These are phyloP conservation scores for Strix uralensis DNA, from an alignment of 2,113 vertebrate species.

Conservation along the genomic window DNA sequence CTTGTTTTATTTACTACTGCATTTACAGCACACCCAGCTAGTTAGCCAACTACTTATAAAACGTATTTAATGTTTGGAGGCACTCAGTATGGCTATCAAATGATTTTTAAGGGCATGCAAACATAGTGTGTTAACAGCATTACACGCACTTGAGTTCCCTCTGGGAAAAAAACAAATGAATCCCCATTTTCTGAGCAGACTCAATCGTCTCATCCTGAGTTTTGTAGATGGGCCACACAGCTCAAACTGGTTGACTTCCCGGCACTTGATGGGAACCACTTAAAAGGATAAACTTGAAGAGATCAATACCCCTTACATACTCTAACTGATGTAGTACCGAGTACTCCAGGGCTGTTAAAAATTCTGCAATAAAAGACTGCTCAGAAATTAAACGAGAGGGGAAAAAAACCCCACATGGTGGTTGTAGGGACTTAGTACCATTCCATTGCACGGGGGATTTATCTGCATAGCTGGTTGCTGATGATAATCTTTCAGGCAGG, in stretches of 20 bases:
- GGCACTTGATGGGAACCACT: constrained; percentile 67
- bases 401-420: neutral
- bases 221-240: constrained; percentile 49
- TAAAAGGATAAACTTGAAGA: constrained; percentile 56
- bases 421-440: neutral
- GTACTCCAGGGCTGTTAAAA: constrained; percentile 58
- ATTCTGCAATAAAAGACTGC: neutral
- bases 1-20: constrained; percentile 70
- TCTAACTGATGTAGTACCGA: constrained; percentile 40
- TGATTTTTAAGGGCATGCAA: constrained; percentile 67
- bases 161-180: neutral
- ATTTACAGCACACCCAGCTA: constrained; percentile 66
- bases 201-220: constrained; percentile 38
- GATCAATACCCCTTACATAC: constrained; percentile 63
- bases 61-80: constrained; percentile 70
- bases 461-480: neutral
- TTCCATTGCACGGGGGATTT: neutral
- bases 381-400: constrained; percentile 40
- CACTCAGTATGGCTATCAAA: constrained; percentile 65
- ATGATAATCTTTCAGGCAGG: neutral
- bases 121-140: constrained; percentile 51
- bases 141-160: constrained; percentile 39
- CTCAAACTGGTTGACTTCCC: constrained; percentile 56
- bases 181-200: constrained; percentile 45
- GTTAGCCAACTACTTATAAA: constrained; percentile 75